Percentiles rank a stretch among this genome's conserved stretches.
phyloP scores from a whole-genome alignment of 2,888 invertebrate genomes.

The Xiphydria camelus region DNA sequence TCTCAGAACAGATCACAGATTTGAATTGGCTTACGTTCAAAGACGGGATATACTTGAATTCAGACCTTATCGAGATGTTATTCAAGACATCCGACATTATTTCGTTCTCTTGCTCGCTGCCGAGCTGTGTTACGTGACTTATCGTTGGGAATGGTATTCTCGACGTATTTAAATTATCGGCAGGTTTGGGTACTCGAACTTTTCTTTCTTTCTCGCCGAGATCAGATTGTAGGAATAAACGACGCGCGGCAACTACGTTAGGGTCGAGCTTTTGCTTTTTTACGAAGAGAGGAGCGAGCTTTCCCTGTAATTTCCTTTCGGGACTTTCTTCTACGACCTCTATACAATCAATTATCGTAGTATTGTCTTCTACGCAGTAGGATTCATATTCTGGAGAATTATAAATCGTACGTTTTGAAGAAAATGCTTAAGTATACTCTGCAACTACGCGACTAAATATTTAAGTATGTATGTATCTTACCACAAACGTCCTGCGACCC shows the following conservation, averaged over 20 bases:
- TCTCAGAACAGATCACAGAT: slow-evolving; percentile 20
- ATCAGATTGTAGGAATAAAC: slow-evolving; percentile 73
- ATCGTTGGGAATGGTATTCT: slow-evolving; percentile 63
- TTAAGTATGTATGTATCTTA: too few species aligned
- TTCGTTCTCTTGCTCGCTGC: neutral
- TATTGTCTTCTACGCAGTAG: too few species aligned
- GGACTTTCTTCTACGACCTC: too few species aligned
- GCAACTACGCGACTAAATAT: too few species aligned
- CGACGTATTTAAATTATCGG: slow-evolving; percentile 15
- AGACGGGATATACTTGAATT: slow-evolving; percentile 19
- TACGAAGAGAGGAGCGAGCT: slow-evolving; percentile 71
- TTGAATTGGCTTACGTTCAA: slow-evolving; percentile 29
- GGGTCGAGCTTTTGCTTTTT: slow-evolving; percentile 63
- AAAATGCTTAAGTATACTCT: too few species aligned
- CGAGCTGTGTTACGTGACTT: slow-evolving; percentile 67
- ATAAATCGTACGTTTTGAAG: too few species aligned
- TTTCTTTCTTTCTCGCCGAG: slow-evolving; percentile 68
- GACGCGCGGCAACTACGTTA: slow-evolving; percentile 66
- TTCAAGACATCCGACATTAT: neutral
- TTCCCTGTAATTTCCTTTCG: slow-evolving; percentile 31
- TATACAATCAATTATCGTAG: too few species aligned
- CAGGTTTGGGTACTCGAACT: slow-evolving; percentile 60
- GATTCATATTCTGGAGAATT: too few species aligned
- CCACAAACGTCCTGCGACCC: too few species aligned
- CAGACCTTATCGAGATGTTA: slow-evolving; percentile 23